Evolutionary conservation across 2,888 invertebrate species (phyloP).

Genomic region (Monoplex corrugatus): DNA sequence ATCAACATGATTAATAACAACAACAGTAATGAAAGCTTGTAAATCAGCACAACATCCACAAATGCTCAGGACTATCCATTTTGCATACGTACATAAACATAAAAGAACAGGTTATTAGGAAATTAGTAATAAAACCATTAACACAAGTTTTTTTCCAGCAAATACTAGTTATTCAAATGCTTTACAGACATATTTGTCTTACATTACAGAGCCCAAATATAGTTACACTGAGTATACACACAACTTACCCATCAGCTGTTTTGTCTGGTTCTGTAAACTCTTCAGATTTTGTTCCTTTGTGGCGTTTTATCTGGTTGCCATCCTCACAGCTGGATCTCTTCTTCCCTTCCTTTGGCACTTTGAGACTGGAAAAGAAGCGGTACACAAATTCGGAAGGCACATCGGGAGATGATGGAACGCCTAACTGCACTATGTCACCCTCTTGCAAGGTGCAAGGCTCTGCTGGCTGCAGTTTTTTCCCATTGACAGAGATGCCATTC

Average conservation of each 20-base stretch:
- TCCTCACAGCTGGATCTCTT: conserved; percentile 25
- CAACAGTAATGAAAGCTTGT: no score
- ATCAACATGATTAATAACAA: no score
- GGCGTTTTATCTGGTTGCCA: conserved; percentile 15
- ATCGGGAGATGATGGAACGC: conserved; percentile 63
- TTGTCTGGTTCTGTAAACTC: background rate
- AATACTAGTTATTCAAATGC: no score
- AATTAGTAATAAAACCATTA: no score
- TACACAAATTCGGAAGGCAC: conserved; percentile 70
- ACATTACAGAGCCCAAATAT: background rate
- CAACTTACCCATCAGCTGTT: background rate
- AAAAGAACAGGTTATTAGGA: no score
- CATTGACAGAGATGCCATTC: conserved; percentile 76
- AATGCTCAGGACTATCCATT: no score
- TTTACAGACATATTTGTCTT: no score
- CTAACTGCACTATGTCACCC: conserved; percentile 74
- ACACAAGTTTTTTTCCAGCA: no score
- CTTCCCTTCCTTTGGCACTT: conserved; percentile 59
- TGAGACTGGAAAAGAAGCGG: conserved; percentile 66
- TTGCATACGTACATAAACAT: no score
- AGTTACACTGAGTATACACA: background rate
- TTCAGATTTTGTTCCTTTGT: background rate
- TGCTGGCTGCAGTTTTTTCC: conserved; percentile 64
- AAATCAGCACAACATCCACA: no score
- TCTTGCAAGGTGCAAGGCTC: conserved; percentile 63